Evolutionary conservation across 2,888 invertebrate genomes (phyloP).

Genomic region (Oxycera nigricornis): DNA sequence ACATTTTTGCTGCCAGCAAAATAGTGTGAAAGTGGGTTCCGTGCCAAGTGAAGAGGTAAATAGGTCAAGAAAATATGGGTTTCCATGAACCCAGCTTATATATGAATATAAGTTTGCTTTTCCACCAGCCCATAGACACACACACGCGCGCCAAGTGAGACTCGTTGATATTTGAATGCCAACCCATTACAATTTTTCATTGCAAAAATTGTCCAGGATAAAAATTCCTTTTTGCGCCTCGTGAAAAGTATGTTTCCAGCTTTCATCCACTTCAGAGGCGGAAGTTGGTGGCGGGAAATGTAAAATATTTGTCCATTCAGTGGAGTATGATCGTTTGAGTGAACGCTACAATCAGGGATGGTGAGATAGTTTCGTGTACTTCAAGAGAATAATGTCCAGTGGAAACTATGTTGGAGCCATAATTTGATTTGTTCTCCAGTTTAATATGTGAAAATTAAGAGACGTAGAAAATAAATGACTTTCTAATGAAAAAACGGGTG

Average conservation of each 20-base stretch:
- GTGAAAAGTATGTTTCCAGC: background rate
- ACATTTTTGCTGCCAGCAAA: background rate
- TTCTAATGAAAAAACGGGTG: background rate
- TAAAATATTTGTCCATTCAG: no score
- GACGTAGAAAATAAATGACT: background rate
- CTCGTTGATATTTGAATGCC: background rate
- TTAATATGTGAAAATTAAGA: background rate
- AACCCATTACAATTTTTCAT: background rate
- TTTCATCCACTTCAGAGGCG: no score
- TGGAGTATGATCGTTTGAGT: no score
- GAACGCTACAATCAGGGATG: no score
- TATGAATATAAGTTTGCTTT: background rate
- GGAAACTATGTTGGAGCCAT: no score
- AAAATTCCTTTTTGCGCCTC: background rate
- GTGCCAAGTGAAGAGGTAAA: background rate
- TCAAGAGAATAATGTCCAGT: no score
- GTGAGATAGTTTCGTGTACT: no score
- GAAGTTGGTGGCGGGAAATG: no score
- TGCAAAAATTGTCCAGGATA: conserved; percentile 13
- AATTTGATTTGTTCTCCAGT: no score
- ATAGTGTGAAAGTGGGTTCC: background rate
- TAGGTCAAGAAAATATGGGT: background rate
- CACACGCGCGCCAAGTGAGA: background rate
- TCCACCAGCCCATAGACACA: background rate
- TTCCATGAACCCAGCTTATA: background rate